phyloP scores from a whole-genome alignment of 2,113 vertebrate genomes.

The Chelonoidis abingdonii region DNA sequence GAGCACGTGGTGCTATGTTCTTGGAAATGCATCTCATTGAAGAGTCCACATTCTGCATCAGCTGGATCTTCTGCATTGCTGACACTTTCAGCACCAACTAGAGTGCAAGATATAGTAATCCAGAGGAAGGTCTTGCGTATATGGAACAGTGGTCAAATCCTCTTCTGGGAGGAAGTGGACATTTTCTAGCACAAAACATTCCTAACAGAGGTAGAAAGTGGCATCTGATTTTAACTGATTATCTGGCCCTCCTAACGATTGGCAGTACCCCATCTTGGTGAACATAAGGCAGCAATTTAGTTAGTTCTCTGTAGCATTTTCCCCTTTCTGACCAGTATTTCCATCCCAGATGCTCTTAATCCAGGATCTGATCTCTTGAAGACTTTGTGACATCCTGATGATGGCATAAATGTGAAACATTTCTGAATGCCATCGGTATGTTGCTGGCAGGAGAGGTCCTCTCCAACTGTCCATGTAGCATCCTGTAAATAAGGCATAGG shows the following conservation, averaged over 20 bases:
- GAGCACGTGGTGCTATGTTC: not conserved
- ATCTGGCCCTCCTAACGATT: not conserved
- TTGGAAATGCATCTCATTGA: fast-evolving
- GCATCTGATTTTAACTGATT: not conserved
- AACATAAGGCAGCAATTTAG: not conserved
- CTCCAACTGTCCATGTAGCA: not conserved
- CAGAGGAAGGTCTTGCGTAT: not conserved
- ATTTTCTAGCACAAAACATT: not conserved
- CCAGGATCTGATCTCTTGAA: not conserved
- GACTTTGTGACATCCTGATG: not conserved
- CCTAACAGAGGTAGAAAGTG: not conserved
- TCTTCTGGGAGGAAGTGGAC: not conserved
- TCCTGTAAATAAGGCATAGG: not conserved
- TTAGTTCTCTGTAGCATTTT: not conserved
- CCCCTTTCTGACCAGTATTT: not conserved
- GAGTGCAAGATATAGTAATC: not conserved
- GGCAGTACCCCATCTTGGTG: not conserved
- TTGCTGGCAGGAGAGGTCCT: not conserved
- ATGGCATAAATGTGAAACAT: not conserved
- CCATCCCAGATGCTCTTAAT: not conserved
- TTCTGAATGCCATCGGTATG: not conserved
- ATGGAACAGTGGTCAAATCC: not conserved
- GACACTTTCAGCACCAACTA: not conserved
- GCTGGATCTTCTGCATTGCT: not conserved
- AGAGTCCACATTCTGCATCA: not conserved